Conservation (phyloP, 2,888 invertebrate genomes). For the Heliconius aoede region DNA sequence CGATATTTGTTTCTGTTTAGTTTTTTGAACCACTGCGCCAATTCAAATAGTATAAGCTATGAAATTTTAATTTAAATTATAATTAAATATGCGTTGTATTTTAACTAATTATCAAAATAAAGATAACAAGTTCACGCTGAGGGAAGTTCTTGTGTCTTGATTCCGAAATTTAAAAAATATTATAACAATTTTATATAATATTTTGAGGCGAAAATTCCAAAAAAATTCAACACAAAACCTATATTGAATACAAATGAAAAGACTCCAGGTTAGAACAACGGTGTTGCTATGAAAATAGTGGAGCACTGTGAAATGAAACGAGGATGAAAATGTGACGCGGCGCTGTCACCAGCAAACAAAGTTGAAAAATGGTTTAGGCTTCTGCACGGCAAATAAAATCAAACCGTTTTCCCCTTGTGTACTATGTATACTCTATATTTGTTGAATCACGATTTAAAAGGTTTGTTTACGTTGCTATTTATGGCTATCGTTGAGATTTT, state of each 20-base stretch:
- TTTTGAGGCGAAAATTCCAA: not conserved
- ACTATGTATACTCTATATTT: constrained; percentile 27
- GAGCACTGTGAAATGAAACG: constrained; percentile 33
- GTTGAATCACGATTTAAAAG: constrained; percentile 17
- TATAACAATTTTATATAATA: too few species aligned
- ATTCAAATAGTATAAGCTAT: not conserved
- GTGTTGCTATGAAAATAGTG: constrained; percentile 31
- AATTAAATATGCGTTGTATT: not conserved
- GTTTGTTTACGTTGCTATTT: not conserved
- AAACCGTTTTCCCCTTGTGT: constrained; percentile 28
- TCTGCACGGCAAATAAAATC: constrained; percentile 35
- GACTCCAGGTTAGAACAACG: constrained; percentile 23
- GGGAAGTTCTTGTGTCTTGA: too few species aligned
- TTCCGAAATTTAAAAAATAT: too few species aligned
- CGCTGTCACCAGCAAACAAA: constrained; percentile 39
- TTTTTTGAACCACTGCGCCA: constrained; percentile 2
- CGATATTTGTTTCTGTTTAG: constrained; percentile 2
- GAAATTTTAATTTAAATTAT: not conserved
- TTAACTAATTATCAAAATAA: not conserved
- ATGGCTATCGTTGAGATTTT: not conserved
- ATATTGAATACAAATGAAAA: constrained; percentile 26
- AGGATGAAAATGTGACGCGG: constrained; percentile 36
- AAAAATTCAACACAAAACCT: not conserved
- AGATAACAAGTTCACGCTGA: not conserved
- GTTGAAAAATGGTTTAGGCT: constrained; percentile 35